phyloP scores from a whole-genome alignment of 2,888 invertebrate species.

The Xylota segnis region DNA sequence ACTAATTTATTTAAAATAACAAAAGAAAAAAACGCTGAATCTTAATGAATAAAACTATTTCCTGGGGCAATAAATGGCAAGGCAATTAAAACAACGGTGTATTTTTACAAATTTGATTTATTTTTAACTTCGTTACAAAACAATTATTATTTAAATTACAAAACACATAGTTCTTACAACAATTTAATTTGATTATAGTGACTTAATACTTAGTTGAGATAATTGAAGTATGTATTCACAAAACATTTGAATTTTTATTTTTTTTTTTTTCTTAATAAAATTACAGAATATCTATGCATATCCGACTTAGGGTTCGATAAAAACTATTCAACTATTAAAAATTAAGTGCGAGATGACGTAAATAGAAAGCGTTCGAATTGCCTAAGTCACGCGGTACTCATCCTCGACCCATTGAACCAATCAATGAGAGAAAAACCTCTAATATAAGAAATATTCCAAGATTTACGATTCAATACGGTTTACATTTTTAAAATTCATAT shows the following conservation, averaged over 20 bases:
- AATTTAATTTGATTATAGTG: constrained; percentile 14
- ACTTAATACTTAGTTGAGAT: constrained; percentile 43
- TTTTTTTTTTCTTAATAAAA: not conserved
- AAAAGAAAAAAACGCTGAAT: constrained; percentile 2
- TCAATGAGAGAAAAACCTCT: too few relatives aligned
- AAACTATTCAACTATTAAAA: not conserved
- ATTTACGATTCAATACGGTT: too few relatives aligned
- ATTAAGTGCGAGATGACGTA: constrained; percentile 10
- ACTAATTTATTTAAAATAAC: not conserved
- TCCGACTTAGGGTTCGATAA: constrained; percentile 8
- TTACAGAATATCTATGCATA: constrained; percentile 28
- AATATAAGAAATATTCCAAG: too few relatives aligned
- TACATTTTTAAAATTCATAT: too few relatives aligned
- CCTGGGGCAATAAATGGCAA: not conserved
- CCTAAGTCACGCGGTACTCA: too few relatives aligned
- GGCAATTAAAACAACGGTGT: constrained; percentile 68
- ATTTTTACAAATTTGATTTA: constrained; percentile 63
- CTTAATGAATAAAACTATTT: constrained; percentile 27
- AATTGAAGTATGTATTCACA: constrained; percentile 18
- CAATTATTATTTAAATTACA: constrained; percentile 46
- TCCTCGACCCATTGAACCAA: too few relatives aligned
- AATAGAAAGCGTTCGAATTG: not conserved
- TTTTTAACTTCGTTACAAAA: constrained; percentile 38
- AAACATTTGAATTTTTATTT: not conserved
- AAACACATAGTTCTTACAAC: constrained; percentile 45